Conservation (phyloP, 2,113 vertebrate species). For the Passer montanus region DNA sequence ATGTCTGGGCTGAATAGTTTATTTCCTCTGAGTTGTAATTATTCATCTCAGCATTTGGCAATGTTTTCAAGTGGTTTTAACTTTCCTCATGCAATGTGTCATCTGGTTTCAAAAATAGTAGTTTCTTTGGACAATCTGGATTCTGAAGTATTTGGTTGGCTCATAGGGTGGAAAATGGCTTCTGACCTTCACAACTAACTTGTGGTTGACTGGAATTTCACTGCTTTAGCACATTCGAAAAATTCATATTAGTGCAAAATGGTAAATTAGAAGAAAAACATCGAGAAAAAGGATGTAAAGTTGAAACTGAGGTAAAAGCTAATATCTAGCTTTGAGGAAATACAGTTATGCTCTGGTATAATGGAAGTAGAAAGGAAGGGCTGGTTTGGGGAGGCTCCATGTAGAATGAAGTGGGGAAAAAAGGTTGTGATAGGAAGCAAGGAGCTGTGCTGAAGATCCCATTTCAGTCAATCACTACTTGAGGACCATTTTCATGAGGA, state of each 20-base stretch:
- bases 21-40: slow-evolving; percentile 22
- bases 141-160: background rate
- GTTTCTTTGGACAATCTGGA: background rate
- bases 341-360: background rate
- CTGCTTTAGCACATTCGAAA: background rate
- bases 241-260: background rate
- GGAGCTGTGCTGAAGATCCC: background rate
- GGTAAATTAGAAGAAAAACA: background rate
- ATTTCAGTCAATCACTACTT: background rate
- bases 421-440: background rate
- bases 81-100: background rate
- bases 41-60: slow-evolving; percentile 29
- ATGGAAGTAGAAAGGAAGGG: background rate
- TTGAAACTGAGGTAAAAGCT: background rate
- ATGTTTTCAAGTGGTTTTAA: background rate
- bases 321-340: background rate
- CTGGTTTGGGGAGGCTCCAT: background rate
- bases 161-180: background rate
- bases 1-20: slow-evolving; percentile 48
- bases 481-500: background rate
- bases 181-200: background rate
- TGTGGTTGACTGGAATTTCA: background rate
- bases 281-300: background rate
- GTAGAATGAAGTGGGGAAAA: accelerated
- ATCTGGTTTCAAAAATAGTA: background rate